Percentiles rank a stretch among this genome's conserved stretches.
Conservation (phyloP, 2,797 vertebrate genomes). For the Pempheris klunzingeri region DNA sequence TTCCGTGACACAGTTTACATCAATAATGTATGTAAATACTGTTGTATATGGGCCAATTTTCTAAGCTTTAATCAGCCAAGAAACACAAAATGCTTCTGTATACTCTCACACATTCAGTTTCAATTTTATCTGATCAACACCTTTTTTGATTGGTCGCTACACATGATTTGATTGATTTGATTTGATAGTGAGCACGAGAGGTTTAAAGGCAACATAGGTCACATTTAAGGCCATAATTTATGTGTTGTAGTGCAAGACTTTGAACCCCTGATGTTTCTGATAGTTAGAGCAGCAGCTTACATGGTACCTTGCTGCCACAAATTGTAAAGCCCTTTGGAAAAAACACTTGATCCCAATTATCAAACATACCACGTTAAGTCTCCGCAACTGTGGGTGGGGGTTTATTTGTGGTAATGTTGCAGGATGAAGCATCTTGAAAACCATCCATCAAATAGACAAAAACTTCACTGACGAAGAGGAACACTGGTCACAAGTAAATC, state of each 20-base stretch:
- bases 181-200: background rate
- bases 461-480: background rate
- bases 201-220: background rate
- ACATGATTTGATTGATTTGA: background rate
- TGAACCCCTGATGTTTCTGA: background rate
- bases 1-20: constrained; percentile 2
- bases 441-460: background rate
- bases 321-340: too few species aligned
- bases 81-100: background rate
- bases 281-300: background rate
- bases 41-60: background rate
- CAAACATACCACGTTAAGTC: background rate
- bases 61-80: background rate
- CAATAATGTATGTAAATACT: background rate
- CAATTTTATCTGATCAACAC: background rate
- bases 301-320: too few species aligned
- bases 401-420: background rate
- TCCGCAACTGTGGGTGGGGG: background rate
- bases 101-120: background rate
- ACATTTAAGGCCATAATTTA: background rate
- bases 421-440: constrained; percentile 4
- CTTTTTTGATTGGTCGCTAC: background rate
- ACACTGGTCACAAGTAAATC: background rate
- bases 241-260: background rate
- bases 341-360: too few species aligned